A percentile compares a stretch with the other conserved stretches of the same genome.
Evolutionary conservation across 2,113 vertebrate genomes (phyloP).

Genomic region (Capreolus pygargus): DNA sequence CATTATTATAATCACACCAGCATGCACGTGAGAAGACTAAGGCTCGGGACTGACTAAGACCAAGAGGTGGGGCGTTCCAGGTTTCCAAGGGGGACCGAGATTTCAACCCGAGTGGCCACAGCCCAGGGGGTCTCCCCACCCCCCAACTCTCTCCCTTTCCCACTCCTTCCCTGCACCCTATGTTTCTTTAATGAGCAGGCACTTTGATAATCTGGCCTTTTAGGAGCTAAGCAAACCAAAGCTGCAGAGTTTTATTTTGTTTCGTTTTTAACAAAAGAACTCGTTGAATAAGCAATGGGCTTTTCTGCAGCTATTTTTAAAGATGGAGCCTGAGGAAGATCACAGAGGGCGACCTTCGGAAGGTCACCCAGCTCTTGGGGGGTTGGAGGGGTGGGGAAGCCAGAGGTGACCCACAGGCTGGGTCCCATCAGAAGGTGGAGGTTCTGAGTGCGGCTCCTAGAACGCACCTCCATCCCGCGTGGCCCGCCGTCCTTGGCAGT

Average conservation of each 20-base stretch:
- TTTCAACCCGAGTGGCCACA: fast-evolving
- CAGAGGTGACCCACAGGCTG: background rate
- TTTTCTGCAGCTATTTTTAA: conserved; percentile 69
- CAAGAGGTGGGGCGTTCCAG: fast-evolving
- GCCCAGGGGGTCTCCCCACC: background rate
- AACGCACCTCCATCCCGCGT: fast-evolving
- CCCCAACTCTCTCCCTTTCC: background rate
- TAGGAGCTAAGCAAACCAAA: conserved; percentile 46
- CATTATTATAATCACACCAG: background rate
- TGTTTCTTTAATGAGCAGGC: background rate
- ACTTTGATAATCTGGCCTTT: conserved; percentile 28
- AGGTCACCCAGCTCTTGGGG: conserved; percentile 38
- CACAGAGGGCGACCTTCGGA: background rate
- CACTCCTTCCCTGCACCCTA: background rate
- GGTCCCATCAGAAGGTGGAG: background rate
- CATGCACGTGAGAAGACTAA: background rate
- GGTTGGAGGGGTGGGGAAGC: background rate
- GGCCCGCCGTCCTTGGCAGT: background rate
- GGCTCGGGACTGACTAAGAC: background rate
- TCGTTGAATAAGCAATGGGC: conserved; percentile 75
- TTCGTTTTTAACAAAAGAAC: conserved; percentile 59
- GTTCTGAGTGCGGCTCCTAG: background rate
- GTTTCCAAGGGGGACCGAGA: background rate
- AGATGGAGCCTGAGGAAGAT: conserved; percentile 51
- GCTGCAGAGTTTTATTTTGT: background rate